Evolutionary conservation across 2,888 invertebrate species (phyloP).

Genomic region (Troides oblongomaculatus): DNA sequence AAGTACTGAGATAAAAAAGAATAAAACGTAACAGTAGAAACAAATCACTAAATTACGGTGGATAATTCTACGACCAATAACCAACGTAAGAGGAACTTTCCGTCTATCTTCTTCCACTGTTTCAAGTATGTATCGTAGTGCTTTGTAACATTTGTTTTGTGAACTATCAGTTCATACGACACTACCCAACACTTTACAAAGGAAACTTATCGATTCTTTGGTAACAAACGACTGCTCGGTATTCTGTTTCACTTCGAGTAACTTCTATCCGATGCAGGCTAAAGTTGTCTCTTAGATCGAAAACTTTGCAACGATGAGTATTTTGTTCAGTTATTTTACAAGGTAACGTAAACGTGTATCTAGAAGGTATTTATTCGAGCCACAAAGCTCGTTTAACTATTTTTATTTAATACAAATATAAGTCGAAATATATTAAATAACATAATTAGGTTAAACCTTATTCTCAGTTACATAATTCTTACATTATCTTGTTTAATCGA

Average conservation of each 20-base stretch:
- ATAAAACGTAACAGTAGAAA: not conserved
- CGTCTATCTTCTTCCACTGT: not conserved
- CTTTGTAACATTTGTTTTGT: slow-evolving; percentile 16
- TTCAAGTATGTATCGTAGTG: not conserved
- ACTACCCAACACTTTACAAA: slow-evolving; percentile 16
- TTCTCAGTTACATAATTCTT: too few species aligned
- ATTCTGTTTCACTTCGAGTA: not conserved
- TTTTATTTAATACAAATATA: too few species aligned
- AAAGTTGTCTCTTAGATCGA: slow-evolving; percentile 2
- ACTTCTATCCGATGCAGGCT: slow-evolving; percentile 1
- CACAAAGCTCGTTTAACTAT: too few species aligned
- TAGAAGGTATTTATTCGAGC: not conserved
- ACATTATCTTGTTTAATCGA: too few species aligned
- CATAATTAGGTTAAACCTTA: too few species aligned
- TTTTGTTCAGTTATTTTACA: not conserved
- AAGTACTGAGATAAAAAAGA: too few species aligned
- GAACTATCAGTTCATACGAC: slow-evolving; percentile 15
- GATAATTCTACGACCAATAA: slow-evolving; percentile 4
- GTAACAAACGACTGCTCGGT: slow-evolving; percentile 10
- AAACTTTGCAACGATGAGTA: not conserved
- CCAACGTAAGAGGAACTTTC: not conserved
- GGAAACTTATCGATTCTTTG: slow-evolving; percentile 21
- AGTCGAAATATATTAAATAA: too few species aligned
- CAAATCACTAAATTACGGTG: not conserved
- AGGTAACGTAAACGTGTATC: not conserved